These are phyloP conservation scores for Gasterosteus aculeatus DNA, from an alignment of 2,113 vertebrate species.

Conservation along the genomic window DNA sequence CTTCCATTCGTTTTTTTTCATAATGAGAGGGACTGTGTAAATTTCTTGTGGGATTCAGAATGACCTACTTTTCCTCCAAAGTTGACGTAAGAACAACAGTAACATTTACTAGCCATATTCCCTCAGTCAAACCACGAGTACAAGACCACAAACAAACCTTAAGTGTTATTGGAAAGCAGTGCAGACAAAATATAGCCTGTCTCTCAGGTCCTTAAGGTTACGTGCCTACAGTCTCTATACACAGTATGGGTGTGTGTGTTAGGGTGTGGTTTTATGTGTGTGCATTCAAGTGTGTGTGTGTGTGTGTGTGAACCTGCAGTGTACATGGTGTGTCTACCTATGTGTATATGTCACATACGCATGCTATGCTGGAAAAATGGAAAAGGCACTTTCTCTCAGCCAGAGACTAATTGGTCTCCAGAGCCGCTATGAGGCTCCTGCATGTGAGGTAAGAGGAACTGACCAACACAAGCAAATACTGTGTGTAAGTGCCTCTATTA, in stretches of 20 bases:
- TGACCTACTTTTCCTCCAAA: constrained; percentile 65
- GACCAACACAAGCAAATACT: constrained; percentile 54
- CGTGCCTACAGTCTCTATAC: not conserved
- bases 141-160: constrained; percentile 63
- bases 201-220: constrained; percentile 38
- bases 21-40: constrained; percentile 66
- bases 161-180: constrained; percentile 57
- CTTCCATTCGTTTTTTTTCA: constrained; percentile 46
- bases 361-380: constrained; percentile 46
- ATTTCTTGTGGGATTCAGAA: constrained; percentile 67
- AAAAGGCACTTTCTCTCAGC: constrained; percentile 62
- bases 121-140: constrained; percentile 54
- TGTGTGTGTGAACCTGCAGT: constrained; percentile 25
- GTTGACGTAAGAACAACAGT: constrained; percentile 65
- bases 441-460: constrained; percentile 58
- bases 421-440: constrained; percentile 61
- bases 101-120: constrained; percentile 58
- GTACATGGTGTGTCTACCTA: constrained; percentile 8
- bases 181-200: constrained; percentile 43
- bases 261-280: constrained; percentile 11
- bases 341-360: constrained; percentile 40
- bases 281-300: not conserved
- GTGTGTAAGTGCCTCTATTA: constrained; percentile 40
- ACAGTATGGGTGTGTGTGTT: constrained; percentile 12
- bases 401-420: constrained; percentile 73